Evolutionary conservation across 2,113 vertebrate species (phyloP), one percentile per base, ranked within the genome.

Genomic region (Anolis sagrei): DNA sequence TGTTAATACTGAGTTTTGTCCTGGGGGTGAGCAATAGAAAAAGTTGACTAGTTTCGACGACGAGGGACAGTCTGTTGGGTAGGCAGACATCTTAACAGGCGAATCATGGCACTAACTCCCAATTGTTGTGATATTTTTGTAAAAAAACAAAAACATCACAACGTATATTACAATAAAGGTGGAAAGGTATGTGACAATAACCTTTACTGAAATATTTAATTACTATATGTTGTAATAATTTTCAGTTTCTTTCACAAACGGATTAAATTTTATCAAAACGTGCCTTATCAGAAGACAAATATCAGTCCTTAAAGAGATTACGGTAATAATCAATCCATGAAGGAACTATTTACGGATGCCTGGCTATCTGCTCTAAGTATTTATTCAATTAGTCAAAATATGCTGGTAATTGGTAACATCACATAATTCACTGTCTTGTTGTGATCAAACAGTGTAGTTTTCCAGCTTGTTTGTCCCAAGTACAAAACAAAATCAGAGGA

Each of bases 1-100:
- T 87, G 88, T 51, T 66, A 91, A 89, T 81, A 89, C 87, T 88
- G 82, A 89, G 91, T 77, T 64, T 84, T 79, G 76, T 72, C 8
- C 39, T 44, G 76, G 78, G 74, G 11, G 39, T 69, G 0, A n/a
- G n/a, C 34, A 61, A 76, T 69, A 25, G 8, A 32, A 49, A 32
- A 8, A 18, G 19, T n/a, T 48, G 36, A 23, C 27, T 48, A 80
- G 1, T 5, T 18, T 58, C 69, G 29, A 48, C 48, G 58, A 44
- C 49, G 79, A 19, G 14, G 18, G 7, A 49, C 2, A n/a, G n/a
- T n/a, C n/a, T n/a, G n/a, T n/a, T n/a, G n/a, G n/a, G n/a, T n/a
- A n/a, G n/a, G n/a, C n/a, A n/a, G n/a, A 48, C 69, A 64, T 69
- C 54, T 61, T 6, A 25, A 11, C 18, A 70, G 11, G 51, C 44